A percentile compares a stretch with the other conserved stretches of the same genome.
These are phyloP conservation scores for Hippopotamyrus pictus DNA, from an alignment of 2,797 vertebrate genomes.

Conservation along the genomic window DNA sequence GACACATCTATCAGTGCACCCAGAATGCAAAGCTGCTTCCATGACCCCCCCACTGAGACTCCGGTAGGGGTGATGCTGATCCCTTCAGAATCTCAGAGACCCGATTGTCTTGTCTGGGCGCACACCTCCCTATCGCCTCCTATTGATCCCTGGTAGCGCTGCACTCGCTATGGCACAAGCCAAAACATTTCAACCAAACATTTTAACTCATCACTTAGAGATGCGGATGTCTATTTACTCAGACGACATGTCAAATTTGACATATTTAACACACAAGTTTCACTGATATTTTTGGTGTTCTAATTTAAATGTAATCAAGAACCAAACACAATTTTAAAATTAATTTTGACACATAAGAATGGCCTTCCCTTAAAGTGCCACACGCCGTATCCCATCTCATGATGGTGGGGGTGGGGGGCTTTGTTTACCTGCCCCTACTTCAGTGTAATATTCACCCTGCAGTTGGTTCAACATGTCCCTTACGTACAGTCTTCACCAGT, in stretches of 20 bases:
- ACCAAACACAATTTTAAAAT: no score
- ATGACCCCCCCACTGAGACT: neutral
- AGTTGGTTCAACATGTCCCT: constrained; percentile 33
- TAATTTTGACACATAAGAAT: neutral
- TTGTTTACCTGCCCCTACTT: constrained; percentile 40
- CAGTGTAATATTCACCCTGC: constrained; percentile 38
- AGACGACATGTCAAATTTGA: neutral
- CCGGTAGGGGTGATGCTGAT: neutral
- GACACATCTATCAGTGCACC: neutral
- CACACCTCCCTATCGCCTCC: neutral
- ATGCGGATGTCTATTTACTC: neutral
- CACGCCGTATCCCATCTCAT: constrained; percentile 21
- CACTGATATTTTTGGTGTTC: neutral
- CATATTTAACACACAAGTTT: neutral
- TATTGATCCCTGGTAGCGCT: neutral
- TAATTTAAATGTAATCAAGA: neutral
- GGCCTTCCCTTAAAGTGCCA: neutral
- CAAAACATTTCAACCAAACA: neutral
- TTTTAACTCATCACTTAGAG: neutral
- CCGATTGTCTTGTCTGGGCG: neutral
- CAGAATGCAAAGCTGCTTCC: neutral
- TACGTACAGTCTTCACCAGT: constrained; percentile 55
- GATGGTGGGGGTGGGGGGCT: neutral
- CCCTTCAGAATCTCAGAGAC: neutral
- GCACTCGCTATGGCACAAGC: neutral